Base-by-base conservation (phyloP, 2,797 vertebrate genomes). In the Karalla daura region DNA sequence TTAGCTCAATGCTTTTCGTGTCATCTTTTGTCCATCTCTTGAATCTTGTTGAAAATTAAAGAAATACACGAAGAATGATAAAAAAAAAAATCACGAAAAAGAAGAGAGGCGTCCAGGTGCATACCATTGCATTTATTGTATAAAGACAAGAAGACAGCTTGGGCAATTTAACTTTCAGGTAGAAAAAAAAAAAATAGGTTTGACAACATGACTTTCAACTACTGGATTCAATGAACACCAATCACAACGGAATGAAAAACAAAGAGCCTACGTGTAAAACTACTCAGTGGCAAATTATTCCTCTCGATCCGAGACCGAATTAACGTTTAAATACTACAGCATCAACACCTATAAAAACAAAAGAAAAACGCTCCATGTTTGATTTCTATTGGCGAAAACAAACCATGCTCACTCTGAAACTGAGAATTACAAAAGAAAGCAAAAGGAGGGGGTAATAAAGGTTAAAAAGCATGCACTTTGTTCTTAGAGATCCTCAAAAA, bases 81-180 rank as follows among this genome's bases (percentile, higher is more conserved):
- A 2, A 18, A 21, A 23, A 25, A 27, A 55, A 0, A 4, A 24
- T 4, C 17, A 36, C 1, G 15, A 33, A 74, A 24, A 46, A n/a
- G n/a, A n/a, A n/a, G n/a, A n/a, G n/a, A n/a, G n/a, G n/a, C 47
- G 5, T 53, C 43, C 61, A 78, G 83, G 88, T 63, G 63, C 88
- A 80, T 90, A 90, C 88, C 90, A 86, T 71, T 86, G 85, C 70
- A 65, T 91, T 92, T 91, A 92, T 88, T 91, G 83, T 92, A 91
- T 84, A 91, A 92, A 92, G 89, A 90, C 90, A 88, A 83, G 70
- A 80, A 76, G 72, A 90, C n/a, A 89, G 68, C 70, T 77, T 50
- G 67, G 70, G 39, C 78, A 80, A 84, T 87, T 81, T 85, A 69
- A 67, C 78, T 88, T 79, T 77, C 54, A 77, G 82, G 81, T 88